phyloP scores from a whole-genome alignment of 2,888 invertebrate genomes.

The Agrotis exclamationis region DNA sequence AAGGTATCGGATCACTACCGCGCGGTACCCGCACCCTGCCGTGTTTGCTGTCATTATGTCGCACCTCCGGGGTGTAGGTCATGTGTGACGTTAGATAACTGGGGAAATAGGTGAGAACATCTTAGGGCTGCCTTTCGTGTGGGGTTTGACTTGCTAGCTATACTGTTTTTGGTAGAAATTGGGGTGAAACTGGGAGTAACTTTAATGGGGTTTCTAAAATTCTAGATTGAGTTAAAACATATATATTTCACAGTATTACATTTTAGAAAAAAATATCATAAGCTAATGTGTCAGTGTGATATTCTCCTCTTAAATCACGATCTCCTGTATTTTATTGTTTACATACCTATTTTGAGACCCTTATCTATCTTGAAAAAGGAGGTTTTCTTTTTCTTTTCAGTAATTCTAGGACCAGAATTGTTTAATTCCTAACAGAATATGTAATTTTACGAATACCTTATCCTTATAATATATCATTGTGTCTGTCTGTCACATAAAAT shows the following conservation, averaged over 20 bases:
- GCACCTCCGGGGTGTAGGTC: constrained; percentile 57
- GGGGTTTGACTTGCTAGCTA: background rate
- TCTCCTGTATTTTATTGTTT: too few relatives aligned
- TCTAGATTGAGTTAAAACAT: too few relatives aligned
- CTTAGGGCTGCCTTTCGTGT: background rate
- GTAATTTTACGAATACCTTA: constrained; percentile 1
- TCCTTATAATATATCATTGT: background rate
- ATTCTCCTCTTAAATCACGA: too few relatives aligned
- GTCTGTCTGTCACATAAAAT: constrained; percentile 4
- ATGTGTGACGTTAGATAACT: constrained; percentile 7
- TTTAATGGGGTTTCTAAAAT: background rate
- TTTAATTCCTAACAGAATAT: background rate
- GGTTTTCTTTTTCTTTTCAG: too few relatives aligned
- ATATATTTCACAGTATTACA: too few relatives aligned
- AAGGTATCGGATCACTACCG: background rate
- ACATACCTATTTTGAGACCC: too few relatives aligned
- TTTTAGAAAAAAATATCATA: too few relatives aligned
- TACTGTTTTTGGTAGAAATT: background rate
- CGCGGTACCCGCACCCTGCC: constrained; percentile 13
- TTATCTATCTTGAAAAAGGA: too few relatives aligned
- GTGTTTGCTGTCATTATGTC: constrained; percentile 62
- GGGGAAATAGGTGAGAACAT: background rate
- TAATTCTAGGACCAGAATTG: background rate
- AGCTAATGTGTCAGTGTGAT: too few relatives aligned
- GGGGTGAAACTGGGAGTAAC: background rate